Percentiles rank a stretch among this genome's conserved stretches.
Evolutionary conservation across 2,113 vertebrate species (phyloP).

Genomic region (Poeciliopsis turrubarensis): DNA sequence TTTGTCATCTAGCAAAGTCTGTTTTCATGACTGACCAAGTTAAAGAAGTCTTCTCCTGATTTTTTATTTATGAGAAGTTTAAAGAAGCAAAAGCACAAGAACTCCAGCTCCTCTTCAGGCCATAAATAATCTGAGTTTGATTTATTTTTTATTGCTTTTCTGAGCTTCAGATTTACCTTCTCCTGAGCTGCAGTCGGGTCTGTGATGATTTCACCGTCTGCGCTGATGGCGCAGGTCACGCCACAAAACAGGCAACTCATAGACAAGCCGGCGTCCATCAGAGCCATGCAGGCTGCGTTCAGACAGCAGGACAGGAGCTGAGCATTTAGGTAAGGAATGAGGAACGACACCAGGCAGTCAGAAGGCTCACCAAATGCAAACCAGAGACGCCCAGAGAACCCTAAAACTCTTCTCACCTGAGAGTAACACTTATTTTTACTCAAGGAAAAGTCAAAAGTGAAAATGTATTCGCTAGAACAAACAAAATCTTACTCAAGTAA

Average conservation of each 20-base stretch:
- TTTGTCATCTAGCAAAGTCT: too few relatives aligned
- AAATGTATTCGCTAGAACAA: too few relatives aligned
- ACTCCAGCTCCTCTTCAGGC: neutral
- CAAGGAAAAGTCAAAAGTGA: too few relatives aligned
- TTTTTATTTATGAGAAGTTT: neutral
- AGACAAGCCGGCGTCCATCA: conserved; percentile 90
- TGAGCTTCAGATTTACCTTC: conserved; percentile 77
- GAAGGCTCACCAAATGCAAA: too few relatives aligned
- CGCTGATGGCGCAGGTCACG: conserved; percentile 85
- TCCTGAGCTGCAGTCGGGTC: conserved; percentile 87
- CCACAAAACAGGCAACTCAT: conserved; percentile 89
- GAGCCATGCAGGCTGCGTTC: conserved; percentile 88
- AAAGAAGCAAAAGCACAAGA: neutral
- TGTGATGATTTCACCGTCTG: conserved; percentile 79
- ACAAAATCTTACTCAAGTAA: too few relatives aligned
- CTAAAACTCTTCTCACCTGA: too few relatives aligned
- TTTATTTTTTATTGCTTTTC: neutral
- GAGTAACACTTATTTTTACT: too few relatives aligned
- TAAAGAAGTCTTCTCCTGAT: neutral
- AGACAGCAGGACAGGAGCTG: conserved; percentile 89
- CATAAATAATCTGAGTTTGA: neutral
- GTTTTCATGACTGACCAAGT: too few relatives aligned
- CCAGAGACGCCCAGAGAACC: too few relatives aligned
- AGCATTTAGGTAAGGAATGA: conserved; percentile 54
- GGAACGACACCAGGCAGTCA: too few relatives aligned